Base-by-base conservation (phyloP, 2,113 vertebrate genomes). In the Catharus fuscescens region DNA sequence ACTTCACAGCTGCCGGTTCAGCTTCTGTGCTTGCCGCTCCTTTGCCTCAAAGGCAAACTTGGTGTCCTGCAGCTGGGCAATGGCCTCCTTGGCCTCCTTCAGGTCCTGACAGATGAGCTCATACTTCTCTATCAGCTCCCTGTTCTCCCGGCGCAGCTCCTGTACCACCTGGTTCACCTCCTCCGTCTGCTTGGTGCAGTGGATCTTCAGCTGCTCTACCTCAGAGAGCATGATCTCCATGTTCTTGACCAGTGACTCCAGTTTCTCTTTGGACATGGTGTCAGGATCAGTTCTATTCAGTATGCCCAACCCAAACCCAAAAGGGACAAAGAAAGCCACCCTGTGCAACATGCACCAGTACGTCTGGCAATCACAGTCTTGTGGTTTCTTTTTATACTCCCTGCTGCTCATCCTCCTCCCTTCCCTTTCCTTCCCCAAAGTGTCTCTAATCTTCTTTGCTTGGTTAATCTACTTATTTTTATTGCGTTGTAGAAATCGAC, bases 141-240 rank as follows among this genome's bases (percentile, higher is more conserved):
- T 98, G 95, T 98, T 98, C 96, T 98, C 98, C 19, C 98, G 79
- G 14, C 98, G 97, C 62, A 98, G 98, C 21, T 98, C 98, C 97
- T 98, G 98, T 84, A 98, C 97, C 90, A 99, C 96, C 90, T 98
- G 98, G 96, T 98, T 98, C 93, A 98, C 98, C 96, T 98, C 98
- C 94, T 98, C 98, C 0, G 97, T 98, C 97, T 99, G 98, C 97
- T 97, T 98, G 66, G 98, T 98, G 40, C 98, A 99, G 96, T 98
- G 98, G 59, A 97, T 92, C 96, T 99, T 99, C 91, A 99, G 97
- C 94, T 99, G 98, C 97, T 99, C 98, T 92, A 99, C 98, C 96
- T 99, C 98, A 4, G 97, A 96, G 29, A 99, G 98, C 79, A 98
- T 99, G 88, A 98, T 98, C 97, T 99, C 99, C 98, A 99, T 98